A percentile compares a stretch with the other conserved stretches of the same genome.
phyloP scores from a whole-genome alignment of 2,888 invertebrate species.

The Phytoseiulus persimilis region DNA sequence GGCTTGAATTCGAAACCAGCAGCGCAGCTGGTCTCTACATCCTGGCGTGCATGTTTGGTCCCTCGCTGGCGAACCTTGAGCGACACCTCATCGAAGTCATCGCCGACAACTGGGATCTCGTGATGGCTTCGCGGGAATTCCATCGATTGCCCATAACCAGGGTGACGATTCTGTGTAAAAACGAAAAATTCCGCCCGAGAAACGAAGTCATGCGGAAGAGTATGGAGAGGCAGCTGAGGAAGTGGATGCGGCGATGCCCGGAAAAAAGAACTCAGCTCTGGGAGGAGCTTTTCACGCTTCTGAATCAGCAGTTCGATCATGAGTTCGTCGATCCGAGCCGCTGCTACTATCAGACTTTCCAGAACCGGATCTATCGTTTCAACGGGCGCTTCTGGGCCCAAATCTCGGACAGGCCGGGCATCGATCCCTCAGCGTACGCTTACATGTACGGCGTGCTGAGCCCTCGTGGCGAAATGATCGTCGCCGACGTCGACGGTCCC shows the following conservation, averaged over 20 bases:
- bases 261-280: conserved; percentile 33
- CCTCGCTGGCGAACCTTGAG: conserved; percentile 26
- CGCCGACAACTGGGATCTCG: conserved; percentile 35
- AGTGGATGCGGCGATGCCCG: conserved; percentile 36
- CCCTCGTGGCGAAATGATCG: conserved; percentile 35
- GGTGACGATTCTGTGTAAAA: conserved; percentile 24
- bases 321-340: conserved; percentile 20
- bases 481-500: conserved; percentile 33
- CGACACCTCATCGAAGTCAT: conserved; percentile 28
- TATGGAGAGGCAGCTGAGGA: conserved; percentile 25
- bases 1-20: conserved; percentile 34
- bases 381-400: conserved; percentile 34
- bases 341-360: conserved; percentile 24
- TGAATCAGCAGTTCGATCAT: conserved; percentile 33
- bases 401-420: conserved; percentile 16
- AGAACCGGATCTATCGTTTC: conserved; percentile 32
- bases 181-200: conserved; percentile 23
- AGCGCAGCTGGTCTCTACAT: conserved; percentile 32
- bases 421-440: conserved; percentile 9
- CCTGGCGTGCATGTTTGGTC: conserved; percentile 29
- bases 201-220: conserved; percentile 23
- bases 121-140: conserved; percentile 30
- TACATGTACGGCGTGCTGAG: conserved; percentile 34
- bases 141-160: conserved; percentile 21
- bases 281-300: conserved; percentile 11